Conservation (phyloP, 2,113 vertebrate genomes). For the Theropithecus gelada region DNA sequence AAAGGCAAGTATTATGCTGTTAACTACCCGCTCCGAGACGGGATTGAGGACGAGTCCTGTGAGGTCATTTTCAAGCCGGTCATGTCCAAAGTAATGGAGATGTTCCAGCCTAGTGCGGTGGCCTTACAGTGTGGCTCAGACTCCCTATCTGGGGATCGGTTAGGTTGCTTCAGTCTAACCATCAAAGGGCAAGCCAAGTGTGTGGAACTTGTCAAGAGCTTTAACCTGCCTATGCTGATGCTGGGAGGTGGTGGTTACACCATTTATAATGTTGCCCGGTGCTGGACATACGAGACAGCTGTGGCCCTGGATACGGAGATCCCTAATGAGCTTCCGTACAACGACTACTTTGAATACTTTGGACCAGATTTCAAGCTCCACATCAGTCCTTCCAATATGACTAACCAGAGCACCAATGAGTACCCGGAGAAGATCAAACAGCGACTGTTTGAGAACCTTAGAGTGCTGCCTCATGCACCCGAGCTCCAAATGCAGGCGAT, state of each 20-base stretch:
- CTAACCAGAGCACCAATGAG: constrained; percentile 99
- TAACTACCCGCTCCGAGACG: constrained; percentile 96
- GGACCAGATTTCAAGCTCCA: constrained; percentile 99
- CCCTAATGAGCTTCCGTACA: constrained; percentile 98
- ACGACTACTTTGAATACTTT: constrained; percentile 99
- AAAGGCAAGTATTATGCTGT: constrained; percentile 99
- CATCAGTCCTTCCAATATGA: constrained; percentile 99
- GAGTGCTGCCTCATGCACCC: constrained; percentile 97
- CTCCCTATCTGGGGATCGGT: constrained; percentile 95
- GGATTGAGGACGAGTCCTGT: constrained; percentile 98
- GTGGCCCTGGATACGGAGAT: constrained; percentile 97
- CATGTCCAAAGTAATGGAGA: constrained; percentile 99
- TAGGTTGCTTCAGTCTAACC: constrained; percentile 98
- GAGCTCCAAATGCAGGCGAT: constrained; percentile 98
- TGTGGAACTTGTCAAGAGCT: constrained; percentile 97
- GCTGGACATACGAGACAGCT: constrained; percentile 97
- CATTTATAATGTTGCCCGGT: constrained; percentile 96
- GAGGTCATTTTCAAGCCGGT: constrained; percentile 99
- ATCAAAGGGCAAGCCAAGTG: constrained; percentile 98
- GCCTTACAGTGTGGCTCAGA: constrained; percentile 97
- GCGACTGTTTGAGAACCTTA: constrained; percentile 96
- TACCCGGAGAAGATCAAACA: constrained; percentile 99
- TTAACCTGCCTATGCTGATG: constrained; percentile 98
- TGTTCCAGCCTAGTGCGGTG: constrained; percentile 98
- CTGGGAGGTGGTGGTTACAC: constrained; percentile 98